phyloP scores from a whole-genome alignment of 2,113 vertebrate genomes.

The Scytalopus superciliaris region DNA sequence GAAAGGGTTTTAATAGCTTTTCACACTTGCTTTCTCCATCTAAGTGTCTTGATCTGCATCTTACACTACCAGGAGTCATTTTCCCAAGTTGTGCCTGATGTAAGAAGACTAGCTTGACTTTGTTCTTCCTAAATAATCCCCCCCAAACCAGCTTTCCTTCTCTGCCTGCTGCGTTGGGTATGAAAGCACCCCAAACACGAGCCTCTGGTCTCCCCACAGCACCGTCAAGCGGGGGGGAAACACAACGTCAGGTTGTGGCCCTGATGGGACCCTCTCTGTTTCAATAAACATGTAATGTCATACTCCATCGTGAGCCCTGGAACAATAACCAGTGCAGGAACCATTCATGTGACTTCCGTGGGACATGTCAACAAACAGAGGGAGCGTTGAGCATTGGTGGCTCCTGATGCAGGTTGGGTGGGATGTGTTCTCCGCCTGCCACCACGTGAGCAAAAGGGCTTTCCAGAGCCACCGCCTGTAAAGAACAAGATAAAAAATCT shows the following conservation, averaged over 20 bases:
- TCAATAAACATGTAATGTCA: constrained; percentile 57
- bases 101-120: constrained; percentile 30
- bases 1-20: background rate
- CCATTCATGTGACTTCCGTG: background rate
- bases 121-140: constrained; percentile 23
- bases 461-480: background rate
- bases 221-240: background rate
- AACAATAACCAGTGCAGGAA: background rate
- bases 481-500: background rate
- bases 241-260: constrained; percentile 35
- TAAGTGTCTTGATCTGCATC: background rate
- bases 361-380: constrained; percentile 14
- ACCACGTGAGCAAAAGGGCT: background rate
- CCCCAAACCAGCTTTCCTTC: background rate
- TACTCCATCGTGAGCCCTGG: constrained; percentile 7
- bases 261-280: constrained; percentile 38
- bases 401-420: background rate
- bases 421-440: background rate
- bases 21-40: background rate
- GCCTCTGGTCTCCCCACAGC: background rate
- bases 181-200: background rate
- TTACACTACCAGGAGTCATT: background rate
- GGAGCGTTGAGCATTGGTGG: background rate
- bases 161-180: background rate
- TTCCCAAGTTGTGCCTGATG: background rate